Base-by-base conservation (phyloP, 2,113 vertebrate species). In the Eurypyga helias region DNA sequence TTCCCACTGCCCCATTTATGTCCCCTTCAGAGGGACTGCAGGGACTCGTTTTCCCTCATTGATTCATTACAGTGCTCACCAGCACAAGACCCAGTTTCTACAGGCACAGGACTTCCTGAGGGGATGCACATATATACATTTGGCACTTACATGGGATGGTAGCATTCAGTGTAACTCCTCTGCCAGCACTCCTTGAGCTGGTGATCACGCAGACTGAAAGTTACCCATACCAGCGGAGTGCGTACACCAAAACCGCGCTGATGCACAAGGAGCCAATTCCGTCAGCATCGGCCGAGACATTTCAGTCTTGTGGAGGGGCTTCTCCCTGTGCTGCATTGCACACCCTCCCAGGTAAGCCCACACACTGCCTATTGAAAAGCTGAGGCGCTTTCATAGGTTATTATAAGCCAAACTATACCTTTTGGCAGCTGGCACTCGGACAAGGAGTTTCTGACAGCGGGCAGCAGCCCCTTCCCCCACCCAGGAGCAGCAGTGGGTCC, bases 341-440 rank as follows among this genome's bases (percentile, higher is more conserved):
- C 49, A 8, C 17, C 34, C 33, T 16, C 49, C 33, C 33, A 9
- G 60, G 25, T 31, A 15, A 17, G 6, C 19, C 4, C 2, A 7
- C 9, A 2, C 3, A 1, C 2, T 12, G 2, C 9, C 17, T 10
- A 0, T 2, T 16, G 64, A 48, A 54, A 43, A 36, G 17, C 20
- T 2, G 3, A 17, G 23, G 46, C 21, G 28, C 2, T 10, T 38
- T 48, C 34, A 15, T 1, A 10, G 31, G 2, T 17, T n/a, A 2
- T 3, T 5, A 3, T 3, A 60, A 55, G 46, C 36, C 38, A 55
- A 41, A 60, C 6, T 3, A 4, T 11, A 20, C 10, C 9, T 75
- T 29, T 9, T 1, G 36, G 65, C 17, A 16, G 58, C 38, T 29
- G 78, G 4, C 8, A 13, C 2, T 5, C 6, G 10, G 12, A 23